phyloP scores from a whole-genome alignment of 2,113 vertebrate species.

The Phyllostomus hastatus region DNA sequence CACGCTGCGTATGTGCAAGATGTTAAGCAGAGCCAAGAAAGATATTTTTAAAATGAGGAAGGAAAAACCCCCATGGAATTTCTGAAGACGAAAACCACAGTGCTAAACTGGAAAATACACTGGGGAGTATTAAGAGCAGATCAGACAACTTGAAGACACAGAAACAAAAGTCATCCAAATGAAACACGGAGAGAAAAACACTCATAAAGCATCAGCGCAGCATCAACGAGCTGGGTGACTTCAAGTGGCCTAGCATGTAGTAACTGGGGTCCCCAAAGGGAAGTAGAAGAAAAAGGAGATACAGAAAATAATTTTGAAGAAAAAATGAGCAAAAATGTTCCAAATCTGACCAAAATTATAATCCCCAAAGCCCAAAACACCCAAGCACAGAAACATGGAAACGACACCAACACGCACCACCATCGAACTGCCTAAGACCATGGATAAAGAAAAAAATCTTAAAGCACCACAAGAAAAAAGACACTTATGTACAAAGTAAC shows the following conservation, averaged over 20 bases:
- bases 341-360: not conserved
- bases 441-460: not conserved
- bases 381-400: not conserved
- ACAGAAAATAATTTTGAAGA: not conserved
- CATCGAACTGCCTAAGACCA: not conserved
- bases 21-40: not conserved
- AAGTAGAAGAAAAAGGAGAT: not conserved
- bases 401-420: not conserved
- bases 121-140: not conserved
- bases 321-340: not conserved
- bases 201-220: rapidly evolving
- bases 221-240: no score
- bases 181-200: not conserved
- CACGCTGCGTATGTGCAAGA: not conserved
- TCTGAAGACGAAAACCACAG: not conserved
- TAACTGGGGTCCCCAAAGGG: not conserved
- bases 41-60: not conserved
- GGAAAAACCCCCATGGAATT: not conserved
- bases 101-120: not conserved
- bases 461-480: not conserved
- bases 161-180: not conserved
- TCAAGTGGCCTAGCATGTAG: no score
- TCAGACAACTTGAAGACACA: not conserved
- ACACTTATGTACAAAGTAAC: not conserved
- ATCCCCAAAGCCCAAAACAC: not conserved